A percentile compares a stretch with the other conserved stretches of the same genome.
phyloP scores from a whole-genome alignment of 1,140 invertebrate species.

The Ganaspis sp. region DNA sequence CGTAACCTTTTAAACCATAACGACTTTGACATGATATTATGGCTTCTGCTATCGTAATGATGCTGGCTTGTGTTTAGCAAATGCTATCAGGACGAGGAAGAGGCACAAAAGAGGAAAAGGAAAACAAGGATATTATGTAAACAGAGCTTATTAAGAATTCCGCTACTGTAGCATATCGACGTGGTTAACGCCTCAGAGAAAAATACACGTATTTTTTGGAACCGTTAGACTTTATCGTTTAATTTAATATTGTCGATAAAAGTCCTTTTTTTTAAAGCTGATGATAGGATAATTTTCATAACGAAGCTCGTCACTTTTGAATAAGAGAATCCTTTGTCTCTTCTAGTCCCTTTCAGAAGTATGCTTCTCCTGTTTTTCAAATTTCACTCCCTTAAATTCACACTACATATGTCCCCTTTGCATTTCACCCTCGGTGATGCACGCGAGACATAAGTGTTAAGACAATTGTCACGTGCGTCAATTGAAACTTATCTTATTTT shows the following conservation, averaged over 20 bases:
- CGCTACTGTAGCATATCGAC: not conserved
- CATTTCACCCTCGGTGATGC: not conserved
- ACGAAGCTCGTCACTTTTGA: constrained; percentile 18
- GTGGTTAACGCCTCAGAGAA: not conserved
- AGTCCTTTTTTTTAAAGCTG: not conserved
- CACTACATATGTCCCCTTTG: not conserved
- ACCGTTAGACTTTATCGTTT: constrained; percentile 3
- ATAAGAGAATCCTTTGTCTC: not conserved
- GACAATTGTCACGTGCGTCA: not conserved
- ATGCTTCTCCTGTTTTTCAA: not conserved
- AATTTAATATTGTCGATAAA: constrained; percentile 19
- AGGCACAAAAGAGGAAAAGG: not conserved
- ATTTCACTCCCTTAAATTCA: not conserved
- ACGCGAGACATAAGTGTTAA: not conserved
- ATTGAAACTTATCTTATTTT: not conserved
- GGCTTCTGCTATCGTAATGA: not conserved
- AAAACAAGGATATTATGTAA: constrained; percentile 24
- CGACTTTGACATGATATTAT: not conserved
- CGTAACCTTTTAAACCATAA: not conserved
- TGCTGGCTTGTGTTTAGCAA: not conserved
- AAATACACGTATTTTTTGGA: not conserved
- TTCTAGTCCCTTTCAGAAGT: not conserved
- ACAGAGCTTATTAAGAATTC: constrained; percentile 20
- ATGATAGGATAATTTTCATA: not conserved
- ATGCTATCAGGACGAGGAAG: constrained; percentile 10